phyloP scores from a whole-genome alignment of 2,113 vertebrate genomes.

The Pyxicephalus adspersus region DNA sequence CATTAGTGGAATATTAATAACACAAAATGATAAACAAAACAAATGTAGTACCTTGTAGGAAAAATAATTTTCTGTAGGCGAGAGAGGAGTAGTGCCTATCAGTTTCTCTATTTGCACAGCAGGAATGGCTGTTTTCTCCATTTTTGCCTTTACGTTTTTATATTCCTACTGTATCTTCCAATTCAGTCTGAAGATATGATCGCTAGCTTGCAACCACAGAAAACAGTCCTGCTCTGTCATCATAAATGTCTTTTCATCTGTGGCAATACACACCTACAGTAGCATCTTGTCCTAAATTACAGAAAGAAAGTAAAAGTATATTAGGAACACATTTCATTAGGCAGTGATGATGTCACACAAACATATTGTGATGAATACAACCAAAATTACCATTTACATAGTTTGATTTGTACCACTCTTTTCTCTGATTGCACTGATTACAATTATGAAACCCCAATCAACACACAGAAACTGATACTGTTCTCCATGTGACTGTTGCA shows the following conservation, averaged over 20 bases:
- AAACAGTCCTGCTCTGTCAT: conserved; percentile 3
- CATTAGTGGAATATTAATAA: no score
- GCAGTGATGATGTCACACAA: no score
- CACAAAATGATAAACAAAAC: no score
- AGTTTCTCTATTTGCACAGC: conserved; percentile 68
- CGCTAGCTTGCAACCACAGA: neutral
- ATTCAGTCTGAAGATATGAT: neutral
- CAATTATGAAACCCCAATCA: no score
- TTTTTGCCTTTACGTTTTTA: conserved; percentile 41
- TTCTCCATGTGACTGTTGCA: no score
- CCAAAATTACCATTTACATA: no score
- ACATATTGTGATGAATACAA: no score
- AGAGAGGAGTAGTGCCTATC: conserved; percentile 56
- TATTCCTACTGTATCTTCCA: conserved; percentile 2
- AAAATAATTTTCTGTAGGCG: conserved; percentile 67
- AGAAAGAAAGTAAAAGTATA: neutral
- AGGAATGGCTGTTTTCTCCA: conserved; percentile 66
- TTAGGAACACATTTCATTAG: neutral
- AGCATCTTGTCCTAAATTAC: neutral
- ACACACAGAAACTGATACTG: no score
- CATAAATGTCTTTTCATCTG: neutral
- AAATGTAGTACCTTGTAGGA: conserved; percentile 74
- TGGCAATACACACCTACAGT: neutral
- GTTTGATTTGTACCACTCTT: no score
- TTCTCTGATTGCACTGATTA: no score